These are phyloP conservation scores for Hemichromis elongatus DNA, from an alignment of 2,113 vertebrate species.

Conservation along the genomic window DNA sequence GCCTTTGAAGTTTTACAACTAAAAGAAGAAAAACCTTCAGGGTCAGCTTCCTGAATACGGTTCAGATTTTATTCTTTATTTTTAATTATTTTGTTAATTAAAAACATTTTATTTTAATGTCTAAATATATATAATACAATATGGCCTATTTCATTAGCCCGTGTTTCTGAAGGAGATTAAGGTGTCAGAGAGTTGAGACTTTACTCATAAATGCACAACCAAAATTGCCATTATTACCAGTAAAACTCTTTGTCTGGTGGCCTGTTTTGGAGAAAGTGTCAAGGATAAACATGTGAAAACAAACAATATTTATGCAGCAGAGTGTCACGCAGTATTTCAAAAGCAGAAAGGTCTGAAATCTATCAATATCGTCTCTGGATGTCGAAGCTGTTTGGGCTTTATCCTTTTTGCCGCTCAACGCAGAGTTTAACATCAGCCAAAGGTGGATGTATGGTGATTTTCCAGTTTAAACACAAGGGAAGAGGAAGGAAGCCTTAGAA, in stretches of 20 bases:
- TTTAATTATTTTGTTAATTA: background rate
- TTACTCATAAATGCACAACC: background rate
- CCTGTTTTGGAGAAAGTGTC: background rate
- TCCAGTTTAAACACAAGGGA: slow-evolving; percentile 52
- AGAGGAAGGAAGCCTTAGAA: slow-evolving; percentile 35
- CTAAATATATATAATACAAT: background rate
- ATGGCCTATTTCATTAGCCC: background rate
- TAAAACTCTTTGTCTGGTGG: background rate
- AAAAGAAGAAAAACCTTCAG: background rate
- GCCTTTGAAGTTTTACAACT: background rate
- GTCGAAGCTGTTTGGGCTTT: slow-evolving; percentile 7
- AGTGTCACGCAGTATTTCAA: background rate
- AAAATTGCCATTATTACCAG: background rate
- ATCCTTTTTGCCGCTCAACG: slow-evolving; percentile 20
- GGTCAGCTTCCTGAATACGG: background rate
- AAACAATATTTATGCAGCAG: background rate
- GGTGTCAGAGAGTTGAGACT: background rate
- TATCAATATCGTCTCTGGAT: background rate
- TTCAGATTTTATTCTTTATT: background rate
- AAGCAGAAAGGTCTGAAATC: background rate
- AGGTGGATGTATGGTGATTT: slow-evolving; percentile 41
- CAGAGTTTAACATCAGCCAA: slow-evolving; percentile 45
- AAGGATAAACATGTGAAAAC: background rate
- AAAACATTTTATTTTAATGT: background rate
- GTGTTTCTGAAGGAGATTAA: background rate